Conservation (phyloP, 92 coral and sea anemone genomes). For the Chrysogorgia sp. region DNA sequence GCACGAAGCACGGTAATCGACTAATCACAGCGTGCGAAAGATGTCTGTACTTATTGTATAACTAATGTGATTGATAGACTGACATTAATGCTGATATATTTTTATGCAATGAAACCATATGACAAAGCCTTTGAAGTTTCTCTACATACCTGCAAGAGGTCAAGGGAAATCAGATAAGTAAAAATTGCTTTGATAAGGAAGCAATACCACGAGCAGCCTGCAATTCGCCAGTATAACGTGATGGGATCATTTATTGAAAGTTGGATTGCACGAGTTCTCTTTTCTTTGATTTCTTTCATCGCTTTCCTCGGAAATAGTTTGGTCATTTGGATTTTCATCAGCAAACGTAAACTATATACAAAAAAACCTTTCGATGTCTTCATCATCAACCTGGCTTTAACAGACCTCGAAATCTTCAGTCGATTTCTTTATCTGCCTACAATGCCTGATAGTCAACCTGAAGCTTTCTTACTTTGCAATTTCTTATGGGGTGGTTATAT, state of each 20-base stretch:
- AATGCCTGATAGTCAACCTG: slow-evolving; percentile 1
- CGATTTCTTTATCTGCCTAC: slow-evolving; percentile 9
- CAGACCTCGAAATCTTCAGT: slow-evolving; percentile 1
- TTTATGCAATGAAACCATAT: too few species aligned
- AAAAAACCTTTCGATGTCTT: slow-evolving; percentile 12
- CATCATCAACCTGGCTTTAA: slow-evolving; percentile 6
- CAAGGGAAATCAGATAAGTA: too few species aligned
- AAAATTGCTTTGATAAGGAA: background rate
- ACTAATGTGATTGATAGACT: too few species aligned
- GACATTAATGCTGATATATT: too few species aligned
- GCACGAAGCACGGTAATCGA: too few species aligned
- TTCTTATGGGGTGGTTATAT: background rate
- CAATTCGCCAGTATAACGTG: background rate
- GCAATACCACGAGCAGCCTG: too few species aligned
- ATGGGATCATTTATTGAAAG: slow-evolving; percentile 13
- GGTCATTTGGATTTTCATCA: slow-evolving; percentile 27
- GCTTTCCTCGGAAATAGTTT: slow-evolving; percentile 44
- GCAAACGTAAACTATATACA: slow-evolving; percentile 9
- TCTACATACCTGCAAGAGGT: too few species aligned
- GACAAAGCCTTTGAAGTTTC: too few species aligned
- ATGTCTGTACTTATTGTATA: too few species aligned
- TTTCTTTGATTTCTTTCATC: background rate
- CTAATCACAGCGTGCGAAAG: too few species aligned
- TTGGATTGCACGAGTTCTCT: background rate
- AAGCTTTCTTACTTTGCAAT: slow-evolving; percentile 13